Evolutionary conservation across 1,140 invertebrate species (phyloP).

Genomic region (Neomicropteryx cornuta): DNA sequence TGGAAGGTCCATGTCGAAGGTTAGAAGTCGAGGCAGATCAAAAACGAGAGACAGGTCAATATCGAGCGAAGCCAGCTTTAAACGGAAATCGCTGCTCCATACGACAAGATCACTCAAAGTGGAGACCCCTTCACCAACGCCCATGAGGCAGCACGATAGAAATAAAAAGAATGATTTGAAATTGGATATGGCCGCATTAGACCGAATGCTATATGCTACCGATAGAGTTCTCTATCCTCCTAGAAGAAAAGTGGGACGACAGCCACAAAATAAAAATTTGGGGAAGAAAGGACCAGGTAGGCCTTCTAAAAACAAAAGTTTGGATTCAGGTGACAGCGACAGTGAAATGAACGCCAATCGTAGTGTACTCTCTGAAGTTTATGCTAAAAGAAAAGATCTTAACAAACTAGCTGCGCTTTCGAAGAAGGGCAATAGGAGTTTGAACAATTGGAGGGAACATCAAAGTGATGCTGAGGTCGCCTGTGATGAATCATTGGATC

Average conservation of each 20-base stretch:
- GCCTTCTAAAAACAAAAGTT: constrained; percentile 39
- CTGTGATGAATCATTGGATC: constrained; percentile 40
- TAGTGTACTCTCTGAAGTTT: constrained; percentile 34
- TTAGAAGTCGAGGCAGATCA: constrained; percentile 5
- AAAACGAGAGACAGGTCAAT: constrained; percentile 13
- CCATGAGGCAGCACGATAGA: constrained; percentile 27
- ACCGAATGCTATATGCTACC: constrained; percentile 55
- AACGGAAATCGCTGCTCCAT: constrained; percentile 8
- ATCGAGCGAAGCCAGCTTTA: constrained; percentile 15
- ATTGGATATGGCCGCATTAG: constrained; percentile 45
- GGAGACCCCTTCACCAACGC: constrained; percentile 23
- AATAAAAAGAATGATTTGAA: constrained; percentile 39
- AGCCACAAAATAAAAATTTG: constrained; percentile 35
- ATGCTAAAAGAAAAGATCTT: constrained; percentile 38
- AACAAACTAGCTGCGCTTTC: constrained; percentile 29
- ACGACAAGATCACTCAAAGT: constrained; percentile 9
- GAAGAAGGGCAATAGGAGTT: constrained; percentile 28
- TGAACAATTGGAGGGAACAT: constrained; percentile 32
- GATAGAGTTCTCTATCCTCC: constrained; percentile 64
- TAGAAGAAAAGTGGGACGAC: constrained; percentile 55
- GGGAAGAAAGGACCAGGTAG: constrained; percentile 35
- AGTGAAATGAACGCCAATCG: constrained; percentile 29
- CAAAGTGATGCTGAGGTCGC: constrained; percentile 37
- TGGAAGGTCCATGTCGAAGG: too few species aligned
- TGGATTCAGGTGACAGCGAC: constrained; percentile 32